Base-by-base conservation (phyloP, 2,797 vertebrate species). In the Acridotheres tristis region DNA sequence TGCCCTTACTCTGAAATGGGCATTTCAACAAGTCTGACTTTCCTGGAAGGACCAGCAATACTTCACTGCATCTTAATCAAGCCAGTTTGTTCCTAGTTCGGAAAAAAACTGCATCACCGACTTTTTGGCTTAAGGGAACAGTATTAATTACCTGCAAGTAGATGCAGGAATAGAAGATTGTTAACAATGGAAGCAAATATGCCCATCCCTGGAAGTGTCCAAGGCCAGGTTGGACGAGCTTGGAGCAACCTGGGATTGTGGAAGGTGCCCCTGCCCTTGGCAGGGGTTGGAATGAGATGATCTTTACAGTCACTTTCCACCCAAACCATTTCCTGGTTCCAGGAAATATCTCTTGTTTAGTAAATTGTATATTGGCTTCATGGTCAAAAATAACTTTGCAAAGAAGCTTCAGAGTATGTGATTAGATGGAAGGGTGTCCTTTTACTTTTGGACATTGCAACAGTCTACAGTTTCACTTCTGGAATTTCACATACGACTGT, bases 1-100 rank as follows among this genome's bases (percentile, higher is more conserved):
- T 77, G 86, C 45, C 58, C 90, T 79, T 76, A 50, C 79, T 93
- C 93, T 89, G 91, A 89, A 89, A 91, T 67, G 67, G 88, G 84
- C 69, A 89, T 79, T 94, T 85, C 85, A 69, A 85, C 79, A 82
- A 87, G 42, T 83, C 71, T 43, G n/a, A 30, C n/a, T 92, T 94
- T 80, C 63, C 26, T 81, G 67, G 83, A 77, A 90, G 61, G 47
- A 59, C 48, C 75, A 38, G 54, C 54, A 80, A 16, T 86, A 67
- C 74, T 42, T 94, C 87, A 69, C 29, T 91, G 77, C 34, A 29
- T 68, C 65, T 73, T 92, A 26, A 74, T 94, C 78, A 68, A 63
- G 57, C 59, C 40, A 47, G 2, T 66, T 47, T 87, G 53, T 59
- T 47, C 61, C 48, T 72, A 13, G 32, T 36, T 42, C 91, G 89